phyloP scores from a whole-genome alignment of 2,888 invertebrate genomes.

The Bembecia ichneumoniformis region DNA sequence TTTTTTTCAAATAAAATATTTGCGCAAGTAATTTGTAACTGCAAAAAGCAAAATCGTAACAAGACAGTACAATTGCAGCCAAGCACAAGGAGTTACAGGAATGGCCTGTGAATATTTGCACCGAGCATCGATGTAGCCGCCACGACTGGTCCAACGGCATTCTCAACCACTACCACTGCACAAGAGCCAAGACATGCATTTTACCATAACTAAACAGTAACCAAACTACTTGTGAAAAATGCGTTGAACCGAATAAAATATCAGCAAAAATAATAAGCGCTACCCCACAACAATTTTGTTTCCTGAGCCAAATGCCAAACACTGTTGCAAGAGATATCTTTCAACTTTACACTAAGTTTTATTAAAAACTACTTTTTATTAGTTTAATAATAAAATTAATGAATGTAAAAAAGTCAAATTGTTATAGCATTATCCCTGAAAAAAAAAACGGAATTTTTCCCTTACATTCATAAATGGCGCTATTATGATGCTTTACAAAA shows the following conservation, averaged over 20 bases:
- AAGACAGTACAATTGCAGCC: slow-evolving; percentile 29
- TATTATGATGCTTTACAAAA: too few relatives aligned
- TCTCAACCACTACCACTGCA: slow-evolving; percentile 34
- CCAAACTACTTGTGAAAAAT: background rate
- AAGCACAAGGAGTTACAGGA: slow-evolving; percentile 37
- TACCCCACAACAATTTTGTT: too few relatives aligned
- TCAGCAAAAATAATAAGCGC: background rate
- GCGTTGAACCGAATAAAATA: background rate
- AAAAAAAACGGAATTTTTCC: too few relatives aligned
- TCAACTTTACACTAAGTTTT: too few relatives aligned
- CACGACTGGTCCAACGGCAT: slow-evolving; percentile 52
- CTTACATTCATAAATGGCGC: too few relatives aligned
- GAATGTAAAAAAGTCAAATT: too few relatives aligned
- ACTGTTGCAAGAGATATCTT: too few relatives aligned
- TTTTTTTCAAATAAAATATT: too few relatives aligned
- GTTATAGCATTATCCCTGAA: too few relatives aligned
- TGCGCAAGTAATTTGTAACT: slow-evolving; percentile 2
- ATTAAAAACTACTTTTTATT: too few relatives aligned
- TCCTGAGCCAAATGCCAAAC: too few relatives aligned
- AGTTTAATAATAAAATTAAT: too few relatives aligned
- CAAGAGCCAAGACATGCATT: slow-evolving; percentile 17
- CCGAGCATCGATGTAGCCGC: slow-evolving; percentile 21
- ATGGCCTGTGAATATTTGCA: slow-evolving; percentile 43
- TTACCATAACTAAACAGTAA: slow-evolving; percentile 12
- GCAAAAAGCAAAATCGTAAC: slow-evolving; percentile 24